Evolutionary conservation across 2,113 vertebrate genomes (phyloP), one percentile per base, ranked within the genome.

Genomic region (Spea multiplicata): DNA sequence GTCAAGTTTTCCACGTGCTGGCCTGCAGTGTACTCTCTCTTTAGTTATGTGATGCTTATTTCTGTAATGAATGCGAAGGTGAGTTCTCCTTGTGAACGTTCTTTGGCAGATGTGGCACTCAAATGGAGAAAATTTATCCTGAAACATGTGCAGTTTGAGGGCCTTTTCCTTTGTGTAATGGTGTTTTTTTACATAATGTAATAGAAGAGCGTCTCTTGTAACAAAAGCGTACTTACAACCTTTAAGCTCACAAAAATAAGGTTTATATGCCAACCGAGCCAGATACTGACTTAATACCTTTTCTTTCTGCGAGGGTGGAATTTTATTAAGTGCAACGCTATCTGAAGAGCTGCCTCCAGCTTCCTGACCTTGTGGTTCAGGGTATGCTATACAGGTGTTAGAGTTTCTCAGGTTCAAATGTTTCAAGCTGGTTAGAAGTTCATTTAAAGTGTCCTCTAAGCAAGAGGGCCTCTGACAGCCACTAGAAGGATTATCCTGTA

Each of bases 101-200:
- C 93, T 96, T 85, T 93, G 90, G 89, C 97, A 99, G 86, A 98
- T 92, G 16, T 97, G 95, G 90, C 97, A 99, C 68, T 92, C 89
- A 71, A 97, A 99, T 3, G 97, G 96, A 4, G 94, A 96, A 85
- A 93, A 96, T 3, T 93, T 90, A 45, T 93, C 86, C 71, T 93
- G 92, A 83, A 96, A 94, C 89, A 94, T 93, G 16, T 91, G 92
- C 85, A 98, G 83, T 68, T 89, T 89, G 76, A 92, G 94, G 67
- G 97, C 95, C 73, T 93, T 90, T 81, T 95, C 93, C 53, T 93
- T 86, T 44, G 93, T 91, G 16, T 92, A 93, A 74, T 93, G 91
- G 83, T 99, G 97, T 77, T 93, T 94, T 84, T 83, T 92, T 84
- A 92, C 90, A 73, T 97, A 98, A 91, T 99, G 97, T 77, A 93